Base-by-base conservation (phyloP, 2,888 invertebrate genomes). In the Epinotia ramella region DNA sequence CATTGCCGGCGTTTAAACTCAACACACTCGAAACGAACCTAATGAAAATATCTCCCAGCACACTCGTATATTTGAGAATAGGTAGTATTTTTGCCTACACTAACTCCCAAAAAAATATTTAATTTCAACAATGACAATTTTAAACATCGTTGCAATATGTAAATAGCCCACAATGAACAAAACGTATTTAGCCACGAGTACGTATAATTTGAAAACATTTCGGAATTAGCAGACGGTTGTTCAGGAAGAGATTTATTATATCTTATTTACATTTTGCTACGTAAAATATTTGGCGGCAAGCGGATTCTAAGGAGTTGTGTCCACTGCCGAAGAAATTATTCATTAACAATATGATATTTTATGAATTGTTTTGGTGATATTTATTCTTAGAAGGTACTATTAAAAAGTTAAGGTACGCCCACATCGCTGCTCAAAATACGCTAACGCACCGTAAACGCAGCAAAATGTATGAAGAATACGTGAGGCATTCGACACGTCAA, bases 151-250 rank as follows among this genome's bases (percentile, higher is more conserved):
- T 24, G 28, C 65, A 75, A 66, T 71, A 67, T 72, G 76, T 76
- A 67, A 76, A 72, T 67, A 67, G 11, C 60, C 68, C 53, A 75
- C 71, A 76, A 62, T 16, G 56, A 62, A 72, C 71, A 67, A 62
- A 72, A 72, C 78, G 78, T 78, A 78, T 79, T 79, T 78, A 79
- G 79, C 79, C 80, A 72, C 64, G 77, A 78, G 76, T 78, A 80
- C 83, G 81, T 84, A 83, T 78, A 83, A 81, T 81, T 79, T 80
- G 77, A 82, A 82, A 80, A 75, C 78, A 73, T 76, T 78, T 82
- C 80, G 82, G 85, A 86, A 88, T 89, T 88, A 90, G 85, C 91
- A 90, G 90, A 91, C 90, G 91, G 87, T 85, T 71, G 70, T 71
- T 66, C 62, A 44, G 75, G 59, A 40, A 76, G 46, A 84, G 86